Evolutionary conservation across 2,113 vertebrate species (phyloP), one percentile per base, ranked within the genome.

Genomic region (Rhombomys opimus): DNA sequence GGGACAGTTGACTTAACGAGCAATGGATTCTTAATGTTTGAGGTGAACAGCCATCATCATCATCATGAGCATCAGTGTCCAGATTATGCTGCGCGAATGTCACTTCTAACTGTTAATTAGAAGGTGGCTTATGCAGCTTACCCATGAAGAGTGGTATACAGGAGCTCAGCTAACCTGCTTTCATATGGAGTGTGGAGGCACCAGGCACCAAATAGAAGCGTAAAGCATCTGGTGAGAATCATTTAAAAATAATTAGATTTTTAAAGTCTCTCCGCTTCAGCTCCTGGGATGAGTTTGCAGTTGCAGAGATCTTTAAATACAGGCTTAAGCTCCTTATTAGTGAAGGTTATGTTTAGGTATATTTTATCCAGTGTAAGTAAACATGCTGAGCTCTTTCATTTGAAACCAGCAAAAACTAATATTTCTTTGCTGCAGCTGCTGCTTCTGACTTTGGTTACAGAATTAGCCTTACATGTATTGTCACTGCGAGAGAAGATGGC

Each of bases 161-260:
- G 84, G 15, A 90, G 59, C n/a, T 68, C 41, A 95, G 38, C 3
- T 95, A 8, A 94, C 88, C 54, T 18, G n/a, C 7, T 77, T 97
- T 97, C 96, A 22, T 23, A 27, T 0, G 68, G 72, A 89, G 30
- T 5, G 96, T 27, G 57, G 72, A 63, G 63, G 75, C 46, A 95
- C 27, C 52, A 94, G 63, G 90, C n/a, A 87, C 5, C n/a, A 59
- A 93, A 41, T 8, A 89, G 94, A 70, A 25, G 89, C 73, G 63
- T 35, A 93, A 94, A 97, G 15, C 90, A 97, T 96, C 86, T 98
- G 82, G 70, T 89, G 35, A 70, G 98, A 98, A 97, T 89, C 0
- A 87, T 97, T 96, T 89, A 96, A 98, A 90, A 98, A 96, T 84
- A 97, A 98, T 97, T 94, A 12, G 17, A 87, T 96, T 95, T 78